Evolutionary conservation across 2,888 invertebrate genomes (phyloP).

Genomic region (Anticlea derivata): DNA sequence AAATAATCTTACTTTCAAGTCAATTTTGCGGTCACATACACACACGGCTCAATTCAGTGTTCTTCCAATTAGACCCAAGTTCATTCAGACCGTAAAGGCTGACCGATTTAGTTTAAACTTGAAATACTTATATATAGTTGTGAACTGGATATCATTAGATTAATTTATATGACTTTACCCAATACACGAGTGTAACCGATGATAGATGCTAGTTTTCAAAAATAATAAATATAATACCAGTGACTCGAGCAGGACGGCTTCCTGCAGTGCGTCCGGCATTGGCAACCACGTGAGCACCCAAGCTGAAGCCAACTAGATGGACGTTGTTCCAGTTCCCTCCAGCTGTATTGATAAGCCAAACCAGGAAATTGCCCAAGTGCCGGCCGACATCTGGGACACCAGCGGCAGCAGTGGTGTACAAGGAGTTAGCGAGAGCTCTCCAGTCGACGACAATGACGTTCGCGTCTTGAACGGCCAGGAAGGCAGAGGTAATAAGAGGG

Average conservation of each 20-base stretch:
- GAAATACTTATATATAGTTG: too few species aligned
- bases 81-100: too few species aligned
- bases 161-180: too few species aligned
- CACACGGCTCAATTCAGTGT: too few species aligned
- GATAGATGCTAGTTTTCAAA: background rate
- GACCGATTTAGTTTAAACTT: too few species aligned
- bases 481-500: conserved; percentile 52
- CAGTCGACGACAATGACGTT: conserved; percentile 75
- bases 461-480: conserved; percentile 55
- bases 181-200: too few species aligned
- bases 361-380: conserved; percentile 65
- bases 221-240: conserved; percentile 46
- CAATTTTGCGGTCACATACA: too few species aligned
- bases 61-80: too few species aligned
- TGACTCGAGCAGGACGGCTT: conserved; percentile 50
- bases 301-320: conserved; percentile 74
- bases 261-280: conserved; percentile 56
- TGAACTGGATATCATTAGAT: too few species aligned
- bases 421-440: conserved; percentile 48
- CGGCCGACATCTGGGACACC: conserved; percentile 63
- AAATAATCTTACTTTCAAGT: too few species aligned
- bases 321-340: conserved; percentile 67
- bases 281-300: conserved; percentile 75
- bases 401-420: conserved; percentile 54
- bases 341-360: conserved; percentile 61